Percentiles rank a stretch among this genome's conserved stretches.
Evolutionary conservation across 1,140 invertebrate species (phyloP).

Genomic region (Stegodyphus mimosarum): DNA sequence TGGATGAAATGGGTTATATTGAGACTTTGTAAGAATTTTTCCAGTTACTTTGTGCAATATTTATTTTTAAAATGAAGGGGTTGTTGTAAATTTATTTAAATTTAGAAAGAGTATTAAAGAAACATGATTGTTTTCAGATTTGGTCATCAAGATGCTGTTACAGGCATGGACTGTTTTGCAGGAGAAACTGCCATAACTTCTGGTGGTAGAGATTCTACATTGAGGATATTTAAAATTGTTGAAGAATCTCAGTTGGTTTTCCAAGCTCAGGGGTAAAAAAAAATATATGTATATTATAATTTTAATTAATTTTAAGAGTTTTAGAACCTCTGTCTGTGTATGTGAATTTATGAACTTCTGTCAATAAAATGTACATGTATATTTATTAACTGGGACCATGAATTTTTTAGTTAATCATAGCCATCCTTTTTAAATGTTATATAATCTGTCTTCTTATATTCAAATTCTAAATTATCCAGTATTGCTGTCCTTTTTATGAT

Average conservation of each 20-base stretch:
- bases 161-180: constrained; percentile 82
- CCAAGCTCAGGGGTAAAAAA: constrained; percentile 75
- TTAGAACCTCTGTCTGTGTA: no score
- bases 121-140: constrained; percentile 72
- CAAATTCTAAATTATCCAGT: no score
- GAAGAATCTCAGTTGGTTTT: constrained; percentile 97
- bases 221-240: constrained; percentile 94
- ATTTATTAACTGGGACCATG: no score
- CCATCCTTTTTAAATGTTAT: no score
- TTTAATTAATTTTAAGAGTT: neutral
- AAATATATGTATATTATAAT: neutral
- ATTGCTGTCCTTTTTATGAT: no score
- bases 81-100: constrained; percentile 15
- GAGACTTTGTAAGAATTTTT: constrained; percentile 85
- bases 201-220: constrained; percentile 85
- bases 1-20: constrained; percentile 95
- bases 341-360: no score
- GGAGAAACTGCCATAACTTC: constrained; percentile 86
- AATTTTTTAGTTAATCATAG: no score
- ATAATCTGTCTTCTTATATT: no score
- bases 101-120: neutral
- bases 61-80: constrained; percentile 30
- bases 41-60: neutral
- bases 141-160: constrained; percentile 88
- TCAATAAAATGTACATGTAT: no score